Evolutionary conservation across 1,140 invertebrate species (phyloP), one percentile per base, ranked within the genome.

Genomic region (Bombus ignitus): DNA sequence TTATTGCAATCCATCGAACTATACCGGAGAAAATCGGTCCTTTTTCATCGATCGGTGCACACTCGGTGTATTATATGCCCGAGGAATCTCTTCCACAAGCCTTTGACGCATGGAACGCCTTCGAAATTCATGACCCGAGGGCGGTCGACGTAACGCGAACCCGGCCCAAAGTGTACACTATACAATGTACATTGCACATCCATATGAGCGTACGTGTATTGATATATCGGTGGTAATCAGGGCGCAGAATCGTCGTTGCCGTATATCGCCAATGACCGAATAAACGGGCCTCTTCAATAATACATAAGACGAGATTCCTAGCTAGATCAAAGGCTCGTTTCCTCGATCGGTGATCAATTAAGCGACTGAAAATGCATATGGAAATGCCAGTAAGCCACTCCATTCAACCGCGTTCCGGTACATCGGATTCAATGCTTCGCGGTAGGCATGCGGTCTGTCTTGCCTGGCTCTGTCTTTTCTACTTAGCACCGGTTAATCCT

Each of bases 231-330:
- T 66, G 68, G 88, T 86, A 89, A 89, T 89, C 84, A 77, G 62
- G 65, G 70, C 85, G 75, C 79, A 66, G 65, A 78, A 72, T 85
- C 81, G 59, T 80, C 59, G 57, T 28, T 66, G 28, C 42, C 59
- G 37, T 42, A 47, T 59, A 3, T 53, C 35, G n/a, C 8, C 42
- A 3, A 1, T 25, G 39, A 10, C 15, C 25, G 28, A 47, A 47
- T 70, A 82, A 90, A 89, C 81, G 87, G 78, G 37, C 66, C 57
- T 88, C 89, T 90, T 90, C 83, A 85, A 88, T 88, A 86, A 90
- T 88, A 90, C 83, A 70, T 90, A 88, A 88, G 87, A 85, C 78
- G 74, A 22, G 74, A 88, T 87, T 87, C 80, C 75, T 47, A 32
- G 76, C 5, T 37, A 62, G 89, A 89, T 90, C 86, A 90, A 89